Base-by-base conservation (phyloP, 1,140 invertebrate genomes). In the honey bee (Apis mellifera) region DNA sequence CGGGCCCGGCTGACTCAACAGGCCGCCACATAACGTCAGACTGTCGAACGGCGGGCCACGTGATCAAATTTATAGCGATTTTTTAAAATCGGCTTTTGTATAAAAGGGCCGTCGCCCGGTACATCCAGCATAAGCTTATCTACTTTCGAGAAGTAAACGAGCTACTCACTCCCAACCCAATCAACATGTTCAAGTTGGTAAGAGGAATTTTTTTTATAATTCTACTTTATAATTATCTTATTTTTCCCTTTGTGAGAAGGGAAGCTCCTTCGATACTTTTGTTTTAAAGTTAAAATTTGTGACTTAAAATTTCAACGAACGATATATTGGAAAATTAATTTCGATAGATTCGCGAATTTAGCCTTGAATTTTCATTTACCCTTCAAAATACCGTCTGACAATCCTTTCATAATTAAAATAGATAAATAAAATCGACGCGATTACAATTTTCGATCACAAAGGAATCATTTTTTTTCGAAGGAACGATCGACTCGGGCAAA, bases 121-220 rank as follows among this genome's bases (percentile, higher is more conserved):
- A 80, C 64, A 78, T 83, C 79, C 72, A 68, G 86, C 92, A 94
- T 84, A 92, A 90, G 87, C 86, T 92, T 87, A 88, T 89, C 92
- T 91, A 89, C 90, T 90, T 90, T 82, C 92, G 79, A 91, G 85
- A 90, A 93, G 92, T 92, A 92, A 91, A 90, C 92, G 86, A 89
- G 90, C 81, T 89, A 90, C 74, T 86, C 82, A 84, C 88, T 42
- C 32, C 32, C 32, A 89, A 88, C 59, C 66, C 69, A 84, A 87
- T 91, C 93, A 94, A 89, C 90, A 94, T 94, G 93, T 94, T 94
- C 93, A 94, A 94, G 92, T 86, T 94, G 93, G 93, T 94, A 92
- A 94, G 93, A 84, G 81, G 48, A 70, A 84, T 60, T 42, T 42
- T 60, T 42, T 42, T 42, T 42, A 7, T 42, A 74, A 32, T 74